Evolutionary conservation across 2,888 invertebrate genomes (phyloP), one percentile per base, ranked within the genome.

Genomic region (Microchrysa polita): DNA sequence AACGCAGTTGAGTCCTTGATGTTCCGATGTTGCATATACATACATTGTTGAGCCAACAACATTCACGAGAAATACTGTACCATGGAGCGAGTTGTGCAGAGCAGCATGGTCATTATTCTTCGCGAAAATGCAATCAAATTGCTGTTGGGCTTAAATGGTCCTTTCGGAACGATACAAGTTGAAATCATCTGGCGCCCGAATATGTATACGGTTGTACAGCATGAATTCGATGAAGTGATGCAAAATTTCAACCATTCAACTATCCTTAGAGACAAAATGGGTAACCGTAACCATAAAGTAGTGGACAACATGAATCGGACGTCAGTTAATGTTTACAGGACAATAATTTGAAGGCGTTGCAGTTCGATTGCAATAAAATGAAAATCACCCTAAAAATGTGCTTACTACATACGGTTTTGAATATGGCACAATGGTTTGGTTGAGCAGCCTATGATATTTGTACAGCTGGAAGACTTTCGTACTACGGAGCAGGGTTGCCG

Each of bases 261-360:
- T n/a, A n/a, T n/a, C 52, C 53, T 22, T 53, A 53, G 23, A 67
- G 53, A 67, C 67, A 34, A 7, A 44, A 34, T 34, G 27, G 27
- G 27, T 34, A 34, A 16, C 40, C 52, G 53, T 67, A 67, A 55
- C 67, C 67, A 55, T 67, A 67, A 67, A 67, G 55, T 55, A 53
- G 67, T 34, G 67, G 20, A 23, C 67, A 67, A 67, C 67, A 67
- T 67, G 67, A 67, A 67, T 55, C 67, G 67, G 67, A 67, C 40
- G 67, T 67, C 67, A 55, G 67, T 67, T 67, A 67, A 67, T 67
- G 67, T 55, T 55, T 67, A 67, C 67, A 67, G 53, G 27, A 53
- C 67, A 67, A 67, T 67, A 67, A 67, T 67, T 67, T 67, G 18
- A 44, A 53, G 65, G 22, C 67, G n/a, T n/a, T 67, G 53, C 53